phyloP scores from a whole-genome alignment of 1,140 invertebrate genomes.

The Drosophila nebulosa region DNA sequence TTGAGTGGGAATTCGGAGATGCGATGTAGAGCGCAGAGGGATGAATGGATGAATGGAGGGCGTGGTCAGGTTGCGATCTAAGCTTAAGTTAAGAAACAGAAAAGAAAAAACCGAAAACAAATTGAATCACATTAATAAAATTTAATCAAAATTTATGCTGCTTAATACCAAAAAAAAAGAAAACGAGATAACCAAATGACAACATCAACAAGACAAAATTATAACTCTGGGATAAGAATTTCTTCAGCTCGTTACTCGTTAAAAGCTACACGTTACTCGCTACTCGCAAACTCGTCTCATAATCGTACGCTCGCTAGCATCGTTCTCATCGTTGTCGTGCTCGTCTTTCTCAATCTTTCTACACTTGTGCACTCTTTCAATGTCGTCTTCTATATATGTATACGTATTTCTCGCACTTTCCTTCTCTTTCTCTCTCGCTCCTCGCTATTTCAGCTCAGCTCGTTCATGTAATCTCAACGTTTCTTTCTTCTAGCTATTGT shows the following conservation, averaged over 20 bases:
- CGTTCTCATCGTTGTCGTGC: slow-evolving; percentile 21
- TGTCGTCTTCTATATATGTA: slow-evolving; percentile 17
- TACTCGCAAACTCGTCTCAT: slow-evolving; percentile 44
- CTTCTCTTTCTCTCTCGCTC: slow-evolving; percentile 21
- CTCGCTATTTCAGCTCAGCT: slow-evolving; percentile 41
- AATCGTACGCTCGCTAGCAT: slow-evolving; percentile 13
- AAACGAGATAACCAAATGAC: not conserved
- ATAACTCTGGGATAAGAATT: slow-evolving; percentile 19
- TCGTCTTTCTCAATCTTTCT: slow-evolving; percentile 39
- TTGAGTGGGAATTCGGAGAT: slow-evolving; percentile 5
- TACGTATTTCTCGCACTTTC: slow-evolving; percentile 30
- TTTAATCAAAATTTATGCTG: slow-evolving; percentile 61
- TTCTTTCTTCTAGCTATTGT: slow-evolving; percentile 43
- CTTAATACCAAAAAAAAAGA: slow-evolving; percentile 33
- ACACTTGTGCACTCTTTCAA: slow-evolving; percentile 24
- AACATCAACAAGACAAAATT: slow-evolving; percentile 15
- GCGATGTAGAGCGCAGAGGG: not conserved
- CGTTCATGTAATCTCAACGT: slow-evolving; percentile 36
- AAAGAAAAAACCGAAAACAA: slow-evolving; percentile 27
- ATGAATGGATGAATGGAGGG: not conserved
- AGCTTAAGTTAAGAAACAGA: slow-evolving; percentile 57
- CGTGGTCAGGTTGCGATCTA: slow-evolving; percentile 31
- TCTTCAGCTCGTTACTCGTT: slow-evolving; percentile 13
- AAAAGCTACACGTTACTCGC: slow-evolving; percentile 7
- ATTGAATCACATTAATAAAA: slow-evolving; percentile 62